These are phyloP conservation scores for Rhorus exstirpatorius DNA, from an alignment of 2,888 invertebrate species.

Conservation along the genomic window DNA sequence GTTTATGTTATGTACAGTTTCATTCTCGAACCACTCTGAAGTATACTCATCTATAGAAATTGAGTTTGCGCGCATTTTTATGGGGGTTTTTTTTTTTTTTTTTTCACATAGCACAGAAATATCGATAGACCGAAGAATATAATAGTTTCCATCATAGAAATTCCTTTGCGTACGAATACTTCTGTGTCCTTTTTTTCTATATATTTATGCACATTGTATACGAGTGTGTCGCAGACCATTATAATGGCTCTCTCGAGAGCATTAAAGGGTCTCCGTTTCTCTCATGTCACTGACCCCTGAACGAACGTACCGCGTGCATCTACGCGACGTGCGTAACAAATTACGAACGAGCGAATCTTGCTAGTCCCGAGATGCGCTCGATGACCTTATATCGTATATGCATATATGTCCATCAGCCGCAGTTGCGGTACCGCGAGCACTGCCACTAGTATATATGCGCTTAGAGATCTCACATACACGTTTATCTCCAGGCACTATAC, in stretches of 20 bases:
- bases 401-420: constrained; percentile 30
- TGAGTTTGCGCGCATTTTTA: neutral
- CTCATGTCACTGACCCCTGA: constrained; percentile 67
- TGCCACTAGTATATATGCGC: constrained; percentile 37
- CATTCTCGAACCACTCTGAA: neutral
- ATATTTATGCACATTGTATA: constrained; percentile 42
- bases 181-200: constrained; percentile 22
- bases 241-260: constrained; percentile 37
- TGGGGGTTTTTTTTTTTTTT: neutral
- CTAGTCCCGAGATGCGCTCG: constrained; percentile 51
- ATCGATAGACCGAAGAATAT: constrained; percentile 37
- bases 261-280: constrained; percentile 59
- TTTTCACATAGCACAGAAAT: constrained; percentile 5
- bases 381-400: constrained; percentile 56
- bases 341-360: constrained; percentile 58
- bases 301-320: constrained; percentile 51
- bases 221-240: constrained; percentile 56
- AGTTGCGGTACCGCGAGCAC: constrained; percentile 50
- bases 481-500: neutral
- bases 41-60: neutral
- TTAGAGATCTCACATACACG: constrained; percentile 42
- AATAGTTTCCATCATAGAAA: constrained; percentile 31
- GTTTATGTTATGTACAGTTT: neutral
- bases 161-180: constrained; percentile 55
- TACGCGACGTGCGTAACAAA: constrained; percentile 67